A percentile compares a stretch with the other conserved stretches of the same genome.
Conservation (phyloP, 2,113 vertebrate species). For the Scatophagus argus region DNA sequence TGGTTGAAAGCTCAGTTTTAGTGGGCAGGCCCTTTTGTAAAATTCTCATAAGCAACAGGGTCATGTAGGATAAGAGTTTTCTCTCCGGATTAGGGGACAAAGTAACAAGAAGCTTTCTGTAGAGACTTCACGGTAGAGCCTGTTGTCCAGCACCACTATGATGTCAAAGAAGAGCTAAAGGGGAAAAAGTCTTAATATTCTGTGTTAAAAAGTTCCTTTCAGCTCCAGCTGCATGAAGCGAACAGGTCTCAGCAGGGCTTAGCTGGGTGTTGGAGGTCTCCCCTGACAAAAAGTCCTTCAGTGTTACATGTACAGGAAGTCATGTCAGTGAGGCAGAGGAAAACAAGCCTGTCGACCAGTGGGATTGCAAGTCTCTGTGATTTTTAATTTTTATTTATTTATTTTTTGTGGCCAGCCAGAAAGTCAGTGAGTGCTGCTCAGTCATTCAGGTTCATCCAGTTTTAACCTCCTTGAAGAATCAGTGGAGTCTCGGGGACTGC, state of each 20-base stretch:
- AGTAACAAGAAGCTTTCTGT: conserved; percentile 44
- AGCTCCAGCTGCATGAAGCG: conserved; percentile 52
- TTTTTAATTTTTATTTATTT: conserved; percentile 5
- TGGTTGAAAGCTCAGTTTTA: conserved; percentile 75
- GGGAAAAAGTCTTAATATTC: conserved; percentile 24
- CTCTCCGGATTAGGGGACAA: conserved; percentile 31
- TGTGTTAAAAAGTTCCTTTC: conserved; percentile 43
- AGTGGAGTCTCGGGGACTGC: conserved; percentile 35
- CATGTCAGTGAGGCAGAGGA: conserved; percentile 5
- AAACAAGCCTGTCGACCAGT: conserved; percentile 30
- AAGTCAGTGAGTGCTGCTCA: conserved; percentile 47
- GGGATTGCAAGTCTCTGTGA: neutral
- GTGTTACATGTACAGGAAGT: conserved; percentile 24
- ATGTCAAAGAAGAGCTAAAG: conserved; percentile 43
- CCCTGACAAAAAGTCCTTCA: conserved; percentile 48
- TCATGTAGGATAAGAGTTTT: conserved; percentile 32
- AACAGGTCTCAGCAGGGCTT: conserved; percentile 39
- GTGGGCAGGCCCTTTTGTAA: conserved; percentile 46
- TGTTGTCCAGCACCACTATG: conserved; percentile 51
- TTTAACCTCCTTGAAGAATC: conserved; percentile 35
- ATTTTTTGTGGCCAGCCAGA: conserved; percentile 10
- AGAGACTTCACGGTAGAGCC: conserved; percentile 35
- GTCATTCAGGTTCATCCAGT: conserved; percentile 20
- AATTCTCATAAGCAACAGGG: conserved; percentile 47
- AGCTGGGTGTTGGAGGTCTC: conserved; percentile 30